A percentile compares a stretch with the other conserved stretches of the same genome.
Evolutionary conservation across 2,113 vertebrate genomes (phyloP).

Genomic region (Plecturocebus donacophilus): DNA sequence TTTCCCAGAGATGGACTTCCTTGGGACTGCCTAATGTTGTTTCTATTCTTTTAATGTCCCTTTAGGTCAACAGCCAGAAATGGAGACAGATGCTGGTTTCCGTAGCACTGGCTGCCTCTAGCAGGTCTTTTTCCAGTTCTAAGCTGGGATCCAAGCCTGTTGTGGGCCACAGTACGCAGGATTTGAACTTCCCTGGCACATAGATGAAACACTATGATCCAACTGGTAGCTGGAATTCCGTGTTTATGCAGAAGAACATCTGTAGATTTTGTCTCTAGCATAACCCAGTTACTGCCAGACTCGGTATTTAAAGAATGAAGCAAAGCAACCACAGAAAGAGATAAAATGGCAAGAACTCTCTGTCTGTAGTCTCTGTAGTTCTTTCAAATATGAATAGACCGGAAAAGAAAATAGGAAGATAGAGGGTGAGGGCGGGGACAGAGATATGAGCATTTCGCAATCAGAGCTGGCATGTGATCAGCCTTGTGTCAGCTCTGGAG

Average conservation of each 20-base stretch:
- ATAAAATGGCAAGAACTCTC: conserved; percentile 53
- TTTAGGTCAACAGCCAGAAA: not conserved
- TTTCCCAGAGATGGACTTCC: not conserved
- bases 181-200: conserved; percentile 10
- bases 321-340: conserved; percentile 60
- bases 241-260: conserved; percentile 53
- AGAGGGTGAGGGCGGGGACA: not conserved
- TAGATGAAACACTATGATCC: not conserved
- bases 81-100: not conserved
- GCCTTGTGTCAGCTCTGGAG: not conserved
- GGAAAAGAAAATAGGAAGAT: not conserved
- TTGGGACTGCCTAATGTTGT: not conserved
- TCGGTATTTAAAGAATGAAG: conserved; percentile 75
- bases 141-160: conserved; percentile 15
- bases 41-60: not conserved
- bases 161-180: not conserved
- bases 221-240: conserved; percentile 68
- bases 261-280: conserved; percentile 53
- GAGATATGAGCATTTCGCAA: not conserved
- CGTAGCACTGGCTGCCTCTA: not conserved
- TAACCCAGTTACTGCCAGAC: conserved; percentile 36
- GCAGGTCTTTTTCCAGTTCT: not conserved
- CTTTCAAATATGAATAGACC: not conserved
- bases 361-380: conserved; percentile 54
- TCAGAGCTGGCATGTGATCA: not conserved